Evolutionary conservation across 2,113 vertebrate species (phyloP).

Genomic region (Beaufortia kweichowensis): DNA sequence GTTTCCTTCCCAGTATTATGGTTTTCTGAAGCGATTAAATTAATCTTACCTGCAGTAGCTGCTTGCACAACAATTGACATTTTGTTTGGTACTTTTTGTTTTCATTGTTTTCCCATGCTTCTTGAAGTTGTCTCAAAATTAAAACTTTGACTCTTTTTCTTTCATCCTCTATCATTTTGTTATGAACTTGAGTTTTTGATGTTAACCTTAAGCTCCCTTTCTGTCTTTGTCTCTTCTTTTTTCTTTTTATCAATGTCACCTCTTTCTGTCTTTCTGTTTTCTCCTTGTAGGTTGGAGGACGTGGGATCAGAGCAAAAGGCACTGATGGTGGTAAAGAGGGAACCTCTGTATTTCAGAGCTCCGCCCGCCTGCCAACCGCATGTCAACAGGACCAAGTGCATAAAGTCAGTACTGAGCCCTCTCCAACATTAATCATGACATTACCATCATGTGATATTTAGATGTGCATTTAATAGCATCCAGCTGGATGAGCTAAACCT

Average conservation of each 20-base stretch:
- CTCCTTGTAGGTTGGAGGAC: constrained; percentile 58
- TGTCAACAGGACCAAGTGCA: constrained; percentile 89
- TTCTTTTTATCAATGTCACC: not conserved
- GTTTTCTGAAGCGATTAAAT: not conserved
- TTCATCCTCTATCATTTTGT: too few relatives aligned
- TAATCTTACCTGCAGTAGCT: not conserved
- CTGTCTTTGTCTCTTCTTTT: not conserved
- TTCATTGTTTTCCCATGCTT: not conserved
- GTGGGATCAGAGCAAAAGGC: constrained; percentile 81
- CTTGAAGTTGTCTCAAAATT: too few relatives aligned
- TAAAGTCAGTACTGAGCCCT: constrained; percentile 76
- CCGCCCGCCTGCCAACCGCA: constrained; percentile 82
- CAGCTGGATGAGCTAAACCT: too few relatives aligned
- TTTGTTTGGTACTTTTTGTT: not conserved
- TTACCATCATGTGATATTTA: not conserved
- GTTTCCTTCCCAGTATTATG: not conserved
- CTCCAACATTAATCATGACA: not conserved
- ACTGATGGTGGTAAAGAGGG: constrained; percentile 88
- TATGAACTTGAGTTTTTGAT: too few relatives aligned
- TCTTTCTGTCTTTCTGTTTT: constrained; percentile 6
- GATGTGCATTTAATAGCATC: too few relatives aligned
- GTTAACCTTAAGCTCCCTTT: too few relatives aligned
- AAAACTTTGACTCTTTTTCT: too few relatives aligned
- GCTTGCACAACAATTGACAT: not conserved
- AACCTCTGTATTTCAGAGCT: constrained; percentile 80